Evolutionary conservation across 2,888 invertebrate species (phyloP).

Genomic region (Zhuqinia jingwanae): DNA sequence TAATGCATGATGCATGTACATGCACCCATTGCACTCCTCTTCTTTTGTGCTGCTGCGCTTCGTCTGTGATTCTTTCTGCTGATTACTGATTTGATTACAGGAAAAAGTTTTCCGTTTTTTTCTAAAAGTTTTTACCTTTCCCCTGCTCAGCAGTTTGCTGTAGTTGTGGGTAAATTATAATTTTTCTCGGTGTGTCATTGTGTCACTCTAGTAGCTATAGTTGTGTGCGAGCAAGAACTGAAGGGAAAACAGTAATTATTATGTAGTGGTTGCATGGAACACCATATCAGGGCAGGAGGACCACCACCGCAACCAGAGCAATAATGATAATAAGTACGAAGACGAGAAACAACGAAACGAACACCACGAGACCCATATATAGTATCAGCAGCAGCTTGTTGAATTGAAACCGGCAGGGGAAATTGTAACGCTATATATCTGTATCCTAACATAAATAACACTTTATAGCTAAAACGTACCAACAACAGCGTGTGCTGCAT

Average conservation of each 20-base stretch:
- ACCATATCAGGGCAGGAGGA: neutral
- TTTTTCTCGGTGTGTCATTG: conserved; percentile 58
- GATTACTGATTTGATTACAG: neutral
- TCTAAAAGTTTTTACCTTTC: neutral
- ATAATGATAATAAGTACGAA: no score
- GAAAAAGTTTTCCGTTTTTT: conserved; percentile 10
- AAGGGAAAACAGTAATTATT: conserved; percentile 44
- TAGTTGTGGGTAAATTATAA: neutral
- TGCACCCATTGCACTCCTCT: neutral
- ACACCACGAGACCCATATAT: no score
- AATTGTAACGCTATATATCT: conserved; percentile 33
- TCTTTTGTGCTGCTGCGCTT: neutral
- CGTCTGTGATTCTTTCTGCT: no score
- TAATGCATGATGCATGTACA: conserved; percentile 31
- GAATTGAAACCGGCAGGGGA: conserved; percentile 39
- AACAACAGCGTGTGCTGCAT: conserved; percentile 14
- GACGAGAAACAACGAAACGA: neutral
- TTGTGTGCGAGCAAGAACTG: conserved; percentile 15
- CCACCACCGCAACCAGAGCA: conserved; percentile 13
- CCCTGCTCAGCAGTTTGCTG: neutral
- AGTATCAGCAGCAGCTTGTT: no score
- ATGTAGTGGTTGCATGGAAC: no score
- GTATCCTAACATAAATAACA: neutral
- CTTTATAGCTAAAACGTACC: neutral
- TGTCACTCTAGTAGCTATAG: conserved; percentile 52